phyloP scores from a whole-genome alignment of 2,797 vertebrate genomes.

The Alauda arvensis region DNA sequence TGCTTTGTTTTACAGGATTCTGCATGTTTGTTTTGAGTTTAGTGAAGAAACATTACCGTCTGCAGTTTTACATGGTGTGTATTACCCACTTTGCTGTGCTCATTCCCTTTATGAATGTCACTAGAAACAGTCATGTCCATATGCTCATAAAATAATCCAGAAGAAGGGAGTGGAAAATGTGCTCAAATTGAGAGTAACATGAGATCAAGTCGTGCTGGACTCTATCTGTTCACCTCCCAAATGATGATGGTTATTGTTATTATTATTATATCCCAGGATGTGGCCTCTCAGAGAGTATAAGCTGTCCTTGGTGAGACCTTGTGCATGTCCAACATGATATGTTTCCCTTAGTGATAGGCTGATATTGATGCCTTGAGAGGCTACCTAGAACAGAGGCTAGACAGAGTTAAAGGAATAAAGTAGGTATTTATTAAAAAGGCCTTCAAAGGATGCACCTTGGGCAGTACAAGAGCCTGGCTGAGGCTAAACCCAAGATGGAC shows the following conservation, averaged over 20 bases:
- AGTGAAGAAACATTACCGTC: conserved; percentile 99
- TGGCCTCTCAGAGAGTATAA: background rate
- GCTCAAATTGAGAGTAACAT: background rate
- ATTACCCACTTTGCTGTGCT: conserved; percentile 62
- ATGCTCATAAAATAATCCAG: background rate
- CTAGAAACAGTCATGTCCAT: background rate
- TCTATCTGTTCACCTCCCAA: background rate
- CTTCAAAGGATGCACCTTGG: background rate
- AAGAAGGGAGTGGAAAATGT: background rate
- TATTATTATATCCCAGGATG: background rate
- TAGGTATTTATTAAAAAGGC: background rate
- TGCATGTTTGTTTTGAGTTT: conserved; percentile 99
- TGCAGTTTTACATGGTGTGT: conserved; percentile 99
- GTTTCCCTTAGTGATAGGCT: background rate
- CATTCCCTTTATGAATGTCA: background rate
- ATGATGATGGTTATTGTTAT: background rate
- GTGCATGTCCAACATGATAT: background rate
- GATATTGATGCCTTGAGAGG: background rate
- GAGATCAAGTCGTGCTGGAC: background rate
- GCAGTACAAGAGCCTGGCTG: background rate
- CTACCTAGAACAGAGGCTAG: background rate
- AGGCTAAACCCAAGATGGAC: background rate
- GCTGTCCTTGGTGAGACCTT: background rate
- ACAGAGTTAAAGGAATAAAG: background rate
- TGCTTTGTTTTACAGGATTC: conserved; percentile 89